Evolutionary conservation across 1,140 invertebrate species (phyloP), one percentile per base, ranked within the genome.

Genomic region (Lepidurus arcticus): DNA sequence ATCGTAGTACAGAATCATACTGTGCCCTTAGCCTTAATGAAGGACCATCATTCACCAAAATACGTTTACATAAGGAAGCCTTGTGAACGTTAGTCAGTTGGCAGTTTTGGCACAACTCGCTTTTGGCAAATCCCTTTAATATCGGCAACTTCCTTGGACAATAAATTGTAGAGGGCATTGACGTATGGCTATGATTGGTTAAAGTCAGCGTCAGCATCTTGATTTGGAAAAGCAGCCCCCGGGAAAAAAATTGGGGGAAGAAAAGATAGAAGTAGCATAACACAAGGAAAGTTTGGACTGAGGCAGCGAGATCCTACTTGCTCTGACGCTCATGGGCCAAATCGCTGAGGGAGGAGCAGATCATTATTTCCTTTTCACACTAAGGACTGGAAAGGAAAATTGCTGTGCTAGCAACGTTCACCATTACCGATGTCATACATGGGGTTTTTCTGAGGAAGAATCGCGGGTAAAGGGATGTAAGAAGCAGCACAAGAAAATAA

Each of bases 321-420:
- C 21, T 65, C n/a, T 21, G 53, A 65, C 53, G 53, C n/a, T 65
- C 53, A 65, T 1, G 53, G 53, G n/a, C 53, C 53, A 65, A 65
- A 65, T 65, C 21, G 53, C 53, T 65, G 53, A 21, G 21, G 53
- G 9, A 65, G n/a, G 16, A 65, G 16, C 53, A 65, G 16, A 65
- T 65, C 53, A 65, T 65, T 65, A 65, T 21, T 65, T 65, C 53
- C 53, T 65, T 65, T 65, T 65, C 53, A 65, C 53, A 65, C 53
- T 21, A 16, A 65, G 9, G 53, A 65, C 16, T 65, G 53, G 21
- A 65, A 65, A 65, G 53, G n/a, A 65, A 65, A 65, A 65, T 65
- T 65, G 53, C 53, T 65, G 53, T 16, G 53, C 53, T 65, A 65
- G 53, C 53, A 65, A 65, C 53, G 53, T 65, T 65, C 21, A 21